Conservation (phyloP, 2,113 vertebrate genomes). For the Dasyornis broadbenti region DNA sequence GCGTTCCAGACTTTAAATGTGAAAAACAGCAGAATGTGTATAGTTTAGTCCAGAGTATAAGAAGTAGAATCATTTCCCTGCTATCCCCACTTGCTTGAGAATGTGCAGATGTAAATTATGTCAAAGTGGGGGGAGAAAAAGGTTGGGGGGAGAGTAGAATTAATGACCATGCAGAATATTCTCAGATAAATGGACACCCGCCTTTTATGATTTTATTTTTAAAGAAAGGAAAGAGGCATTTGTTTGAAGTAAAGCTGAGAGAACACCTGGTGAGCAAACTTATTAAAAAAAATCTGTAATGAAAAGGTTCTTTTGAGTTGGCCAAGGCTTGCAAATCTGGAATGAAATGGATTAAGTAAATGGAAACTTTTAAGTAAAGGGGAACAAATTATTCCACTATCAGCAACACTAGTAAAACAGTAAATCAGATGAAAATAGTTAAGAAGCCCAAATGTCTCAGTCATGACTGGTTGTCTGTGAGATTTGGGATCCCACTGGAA, state of each 20-base stretch:
- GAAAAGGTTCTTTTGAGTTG: neutral
- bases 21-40: slow-evolving; percentile 68
- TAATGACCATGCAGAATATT: neutral
- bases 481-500: neutral
- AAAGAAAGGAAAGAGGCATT: neutral
- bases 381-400: slow-evolving; percentile 10
- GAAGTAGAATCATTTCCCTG: slow-evolving; percentile 12
- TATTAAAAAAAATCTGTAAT: neutral
- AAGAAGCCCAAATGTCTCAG: neutral
- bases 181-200: neutral
- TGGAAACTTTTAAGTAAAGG: slow-evolving; percentile 10
- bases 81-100: neutral
- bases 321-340: neutral
- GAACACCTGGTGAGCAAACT: neutral
- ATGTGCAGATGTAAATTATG: slow-evolving; percentile 38
- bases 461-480: neutral
- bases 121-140: neutral
- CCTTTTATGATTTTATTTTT: neutral
- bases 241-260: neutral
- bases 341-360: neutral
- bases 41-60: neutral
- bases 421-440: neutral
- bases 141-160: neutral
- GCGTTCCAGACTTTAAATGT: slow-evolving; percentile 55
- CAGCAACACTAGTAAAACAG: neutral